Conservation (phyloP, 1,140 invertebrate genomes). For the Solenopsis invicta region DNA sequence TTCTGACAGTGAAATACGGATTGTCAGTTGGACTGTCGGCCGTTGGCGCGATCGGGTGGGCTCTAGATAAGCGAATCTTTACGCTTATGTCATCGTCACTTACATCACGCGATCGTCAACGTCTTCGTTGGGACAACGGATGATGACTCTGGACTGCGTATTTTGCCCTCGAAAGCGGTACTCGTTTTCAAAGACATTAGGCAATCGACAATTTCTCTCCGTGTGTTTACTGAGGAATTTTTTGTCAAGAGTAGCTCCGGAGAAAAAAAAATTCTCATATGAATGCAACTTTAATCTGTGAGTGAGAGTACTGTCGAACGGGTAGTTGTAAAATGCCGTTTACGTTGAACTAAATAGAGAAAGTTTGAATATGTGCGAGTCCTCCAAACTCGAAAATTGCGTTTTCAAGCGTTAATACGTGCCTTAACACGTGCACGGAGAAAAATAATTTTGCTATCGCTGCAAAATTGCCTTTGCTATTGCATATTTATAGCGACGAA, state of each 20-base stretch:
- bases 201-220: background rate
- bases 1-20: slow-evolving; percentile 77
- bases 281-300: background rate
- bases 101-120: slow-evolving; percentile 28
- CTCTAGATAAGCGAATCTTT: slow-evolving; percentile 9
- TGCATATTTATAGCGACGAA: too few species aligned
- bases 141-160: background rate
- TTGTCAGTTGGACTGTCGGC: slow-evolving; percentile 50
- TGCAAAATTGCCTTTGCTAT: too few species aligned
- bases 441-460: too few species aligned
- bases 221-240: background rate
- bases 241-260: background rate
- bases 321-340: background rate
- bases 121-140: background rate
- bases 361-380: background rate
- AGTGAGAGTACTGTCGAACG: background rate
- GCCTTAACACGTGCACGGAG: too few species aligned
- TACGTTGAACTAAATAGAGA: background rate
- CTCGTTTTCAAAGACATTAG: background rate
- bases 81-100: slow-evolving; percentile 39
- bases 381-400: background rate
- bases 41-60: slow-evolving; percentile 47
- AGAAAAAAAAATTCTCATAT: background rate
- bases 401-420: background rate
- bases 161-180: background rate